These are phyloP conservation scores for Donacobius atricapilla DNA, from an alignment of 2,113 vertebrate species.

Conservation along the genomic window DNA sequence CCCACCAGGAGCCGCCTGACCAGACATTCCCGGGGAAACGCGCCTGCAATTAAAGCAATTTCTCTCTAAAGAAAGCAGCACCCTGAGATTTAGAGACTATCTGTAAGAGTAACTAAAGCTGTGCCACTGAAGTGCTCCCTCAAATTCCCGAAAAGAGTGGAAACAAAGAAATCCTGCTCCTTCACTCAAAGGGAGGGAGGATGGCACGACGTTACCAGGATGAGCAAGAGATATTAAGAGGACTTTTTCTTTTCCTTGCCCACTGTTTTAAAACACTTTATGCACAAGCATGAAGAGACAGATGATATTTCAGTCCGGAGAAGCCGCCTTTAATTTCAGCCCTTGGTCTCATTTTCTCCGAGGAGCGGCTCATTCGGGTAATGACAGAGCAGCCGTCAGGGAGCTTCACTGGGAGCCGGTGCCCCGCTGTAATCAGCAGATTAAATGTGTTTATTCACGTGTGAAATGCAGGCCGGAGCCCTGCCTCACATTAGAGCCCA, in stretches of 20 bases:
- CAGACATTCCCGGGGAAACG: neutral
- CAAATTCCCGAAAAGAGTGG: neutral
- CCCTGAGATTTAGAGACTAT: neutral
- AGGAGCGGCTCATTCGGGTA: slow-evolving; percentile 19
- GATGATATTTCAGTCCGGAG: neutral
- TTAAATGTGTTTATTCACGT: slow-evolving; percentile 75
- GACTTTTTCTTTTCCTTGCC: neutral
- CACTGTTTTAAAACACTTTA: neutral
- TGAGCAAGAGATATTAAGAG: neutral
- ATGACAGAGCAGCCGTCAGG: slow-evolving; percentile 49
- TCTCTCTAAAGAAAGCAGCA: neutral
- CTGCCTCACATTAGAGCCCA: slow-evolving; percentile 59
- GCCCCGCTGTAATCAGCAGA: slow-evolving; percentile 69
- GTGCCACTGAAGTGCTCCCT: neutral
- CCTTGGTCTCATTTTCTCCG: neutral
- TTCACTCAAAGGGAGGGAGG: rapidly evolving
- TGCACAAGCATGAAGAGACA: neutral
- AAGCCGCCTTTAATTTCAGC: slow-evolving; percentile 1
- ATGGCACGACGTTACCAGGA: neutral
- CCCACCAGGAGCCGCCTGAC: neutral
- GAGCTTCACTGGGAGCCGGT: neutral
- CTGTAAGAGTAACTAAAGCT: neutral
- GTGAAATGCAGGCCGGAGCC: slow-evolving; percentile 83
- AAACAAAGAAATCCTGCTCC: neutral
- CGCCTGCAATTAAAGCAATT: neutral